phyloP scores from a whole-genome alignment of 2,113 vertebrate species.

The Microcebus ravelobensis region DNA sequence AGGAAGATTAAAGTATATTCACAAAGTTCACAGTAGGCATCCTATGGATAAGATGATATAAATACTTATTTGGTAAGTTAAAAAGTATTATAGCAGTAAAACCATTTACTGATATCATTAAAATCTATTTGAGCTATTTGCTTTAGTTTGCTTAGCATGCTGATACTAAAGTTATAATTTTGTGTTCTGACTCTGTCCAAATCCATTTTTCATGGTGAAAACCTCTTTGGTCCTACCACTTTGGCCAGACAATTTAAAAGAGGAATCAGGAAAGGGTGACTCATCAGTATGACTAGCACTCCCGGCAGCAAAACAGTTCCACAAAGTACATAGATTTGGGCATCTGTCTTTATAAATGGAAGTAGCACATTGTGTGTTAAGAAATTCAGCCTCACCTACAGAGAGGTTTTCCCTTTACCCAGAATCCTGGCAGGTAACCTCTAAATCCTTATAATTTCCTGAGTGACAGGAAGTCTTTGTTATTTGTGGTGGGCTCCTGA shows the following conservation, averaged over 20 bases:
- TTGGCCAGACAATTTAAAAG: background rate
- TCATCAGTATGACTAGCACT: background rate
- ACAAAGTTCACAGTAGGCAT: background rate
- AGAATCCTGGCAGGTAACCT: background rate
- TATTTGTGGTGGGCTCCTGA: background rate
- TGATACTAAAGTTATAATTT: background rate
- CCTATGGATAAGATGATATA: background rate
- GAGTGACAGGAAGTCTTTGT: background rate
- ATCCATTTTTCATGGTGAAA: background rate
- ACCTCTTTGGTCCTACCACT: background rate
- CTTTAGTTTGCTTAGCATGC: background rate
- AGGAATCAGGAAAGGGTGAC: background rate
- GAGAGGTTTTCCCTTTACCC: background rate
- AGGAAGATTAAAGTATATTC: background rate
- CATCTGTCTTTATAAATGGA: background rate
- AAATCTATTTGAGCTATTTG: background rate
- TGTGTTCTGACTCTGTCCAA: background rate
- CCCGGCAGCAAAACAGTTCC: background rate
- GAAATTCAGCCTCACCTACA: background rate
- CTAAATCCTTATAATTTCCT: background rate
- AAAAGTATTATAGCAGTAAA: background rate
- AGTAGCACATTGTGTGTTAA: background rate
- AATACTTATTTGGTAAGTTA: background rate
- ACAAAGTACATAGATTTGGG: background rate
- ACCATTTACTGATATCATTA: background rate